Base-by-base conservation (phyloP, 2,113 vertebrate genomes). In the Brachyhypopomus occidentalis region DNA sequence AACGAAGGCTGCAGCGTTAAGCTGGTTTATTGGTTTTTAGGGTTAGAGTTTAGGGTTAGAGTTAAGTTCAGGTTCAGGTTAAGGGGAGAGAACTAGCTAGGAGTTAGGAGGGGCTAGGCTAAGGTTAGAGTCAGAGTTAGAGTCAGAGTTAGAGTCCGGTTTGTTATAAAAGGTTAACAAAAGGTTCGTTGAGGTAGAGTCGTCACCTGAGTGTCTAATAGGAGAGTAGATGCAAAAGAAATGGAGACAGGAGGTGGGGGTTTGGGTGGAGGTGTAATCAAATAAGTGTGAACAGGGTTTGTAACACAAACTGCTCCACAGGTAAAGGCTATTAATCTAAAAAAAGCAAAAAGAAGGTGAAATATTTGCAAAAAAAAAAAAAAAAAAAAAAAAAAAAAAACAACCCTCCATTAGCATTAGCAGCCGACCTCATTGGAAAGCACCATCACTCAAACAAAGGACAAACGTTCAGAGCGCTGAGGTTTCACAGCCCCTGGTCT, bases 41-140 rank as follows among this genome's bases (percentile, higher is more conserved):
- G 30, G 30, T 30, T 30, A 30, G 30, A 30, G 30, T 30, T 30
- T 30, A 30, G 30, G 30, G 30, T 30, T 76, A 81, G 81, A 87
- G 86, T 93, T 90, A 84, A 86, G 89, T 91, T 95, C 93, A 92
- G 92, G 78, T 55, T 86, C 81, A 64, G 89, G 85, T 87, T 89
- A 89, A 87, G 12, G 88, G 94, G 58, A 92, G 90, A 89, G 85
- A 36, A 87, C 87, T 89, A 88, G 89, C 89, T 90, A 89, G 48
- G 87, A 5, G 36, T 79, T 78, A 85, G 86, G 52, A 69, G 56
- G 88, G 88, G 90, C 89, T 72, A 67, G 81, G 85, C 91, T 92
- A 90, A 90, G 86, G 86, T 88, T 93, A 88, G 83, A 84, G 89
- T 89, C 92, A 91, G 91, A 27, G 89, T 89, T 92, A 91, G 91